Evolutionary conservation across 2,888 invertebrate species (phyloP).

Genomic region (Malthinus flaveolus): DNA sequence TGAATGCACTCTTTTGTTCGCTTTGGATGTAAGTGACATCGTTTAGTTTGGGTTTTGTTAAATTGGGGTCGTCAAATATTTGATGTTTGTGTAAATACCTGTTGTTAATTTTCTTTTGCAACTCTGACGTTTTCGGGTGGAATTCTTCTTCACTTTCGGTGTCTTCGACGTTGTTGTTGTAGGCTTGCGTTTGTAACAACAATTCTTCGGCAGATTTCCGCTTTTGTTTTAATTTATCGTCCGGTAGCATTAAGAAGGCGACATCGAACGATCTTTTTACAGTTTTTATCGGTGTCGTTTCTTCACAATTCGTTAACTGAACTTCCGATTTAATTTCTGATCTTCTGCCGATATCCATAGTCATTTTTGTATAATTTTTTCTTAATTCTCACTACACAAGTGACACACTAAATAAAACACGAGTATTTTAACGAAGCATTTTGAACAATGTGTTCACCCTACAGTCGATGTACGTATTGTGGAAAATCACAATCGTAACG

Average conservation of each 20-base stretch:
- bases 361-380: slow-evolving; percentile 58
- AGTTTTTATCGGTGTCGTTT: slow-evolving; percentile 53
- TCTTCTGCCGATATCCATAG: slow-evolving; percentile 65
- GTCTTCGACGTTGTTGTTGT: slow-evolving; percentile 26
- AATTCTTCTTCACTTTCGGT: slow-evolving; percentile 49
- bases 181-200: background rate
- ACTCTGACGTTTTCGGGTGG: slow-evolving; percentile 32
- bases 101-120: slow-evolving; percentile 26
- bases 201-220: slow-evolving; percentile 1
- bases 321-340: slow-evolving; percentile 52
- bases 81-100: slow-evolving; percentile 55
- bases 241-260: slow-evolving; percentile 86
- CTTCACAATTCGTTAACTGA: slow-evolving; percentile 50
- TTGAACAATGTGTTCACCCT: slow-evolving; percentile 42
- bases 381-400: slow-evolving; percentile 3
- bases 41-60: slow-evolving; percentile 57
- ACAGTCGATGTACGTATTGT: slow-evolving; percentile 51
- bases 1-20: slow-evolving; percentile 76
- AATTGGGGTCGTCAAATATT: slow-evolving; percentile 63
- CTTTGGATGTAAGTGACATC: slow-evolving; percentile 53
- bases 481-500: slow-evolving; percentile 52
- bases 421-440: slow-evolving; percentile 20
- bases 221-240: slow-evolving; percentile 75
- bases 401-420: slow-evolving; percentile 22
- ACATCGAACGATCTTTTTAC: slow-evolving; percentile 86